Evolutionary conservation across 1,140 invertebrate species (phyloP), one percentile per base, ranked within the genome.

Genomic region (Chymomyza costata): DNA sequence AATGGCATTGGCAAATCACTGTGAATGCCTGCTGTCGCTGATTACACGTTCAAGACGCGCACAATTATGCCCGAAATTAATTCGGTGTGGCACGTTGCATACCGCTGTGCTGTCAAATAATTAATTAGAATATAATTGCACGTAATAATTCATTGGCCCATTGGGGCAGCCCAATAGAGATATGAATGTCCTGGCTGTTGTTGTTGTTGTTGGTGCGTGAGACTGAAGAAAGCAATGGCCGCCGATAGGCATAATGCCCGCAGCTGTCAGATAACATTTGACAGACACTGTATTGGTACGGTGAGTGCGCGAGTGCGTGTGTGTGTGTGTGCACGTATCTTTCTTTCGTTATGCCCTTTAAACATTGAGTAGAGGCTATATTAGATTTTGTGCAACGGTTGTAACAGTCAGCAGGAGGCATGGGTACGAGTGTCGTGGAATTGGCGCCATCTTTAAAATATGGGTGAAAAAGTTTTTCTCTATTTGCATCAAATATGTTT

Each of bases 111-210:
- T 80, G 73, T 80, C 74, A 80, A 80, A 80, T 80, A 80, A 80
- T 80, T 80, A 80, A 80, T 80, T 80, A 80, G 73, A 80, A 80
- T 73, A 80, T 80, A 80, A 80, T 80, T 80, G 73, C 73, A 65
- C 53, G 74, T 61, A 80, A 80, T 80, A 80, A 80, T 80, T 80
- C 73, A 80, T 58, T 54, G 55, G 37, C 44, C 60, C 62, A 40
- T 47, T 47, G 62, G 44, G 45, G 53, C 57, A 55, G 46, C 62
- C 62, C 54, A 65, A 74, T 61, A 35, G 60, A 55, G 25, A 64
- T 54, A 62, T 34, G 54, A 8, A 8, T 5, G 21, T 60, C 18
- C 1, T 31, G 38, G 25, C 6, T 11, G 1, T 18, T 8, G 13
- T 19, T 25, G 14, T 45, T 35, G 39, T n/a, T n/a, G n/a, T n/a